Evolutionary conservation across 2,888 invertebrate species (phyloP).

Genomic region (Aromia moschata): DNA sequence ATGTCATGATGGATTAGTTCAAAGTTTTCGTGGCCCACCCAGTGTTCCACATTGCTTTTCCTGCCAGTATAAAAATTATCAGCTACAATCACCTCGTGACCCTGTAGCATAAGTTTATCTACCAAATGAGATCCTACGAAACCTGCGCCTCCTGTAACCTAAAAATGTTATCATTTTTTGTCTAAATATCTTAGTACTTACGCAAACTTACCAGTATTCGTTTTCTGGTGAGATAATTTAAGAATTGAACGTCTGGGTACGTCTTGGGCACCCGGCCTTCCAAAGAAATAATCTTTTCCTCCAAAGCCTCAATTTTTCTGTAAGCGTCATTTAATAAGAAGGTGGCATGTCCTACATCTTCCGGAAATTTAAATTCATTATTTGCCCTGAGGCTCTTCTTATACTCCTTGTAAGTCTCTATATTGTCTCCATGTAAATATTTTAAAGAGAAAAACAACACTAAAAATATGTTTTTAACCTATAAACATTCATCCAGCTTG

Average conservation of each 20-base stretch:
- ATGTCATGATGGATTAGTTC: slow-evolving; percentile 99
- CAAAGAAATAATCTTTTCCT: slow-evolving; percentile 76
- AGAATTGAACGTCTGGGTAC: slow-evolving; percentile 90
- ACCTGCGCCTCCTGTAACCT: slow-evolving; percentile 96
- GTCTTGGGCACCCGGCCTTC: slow-evolving; percentile 81
- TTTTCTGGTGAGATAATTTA: slow-evolving; percentile 91
- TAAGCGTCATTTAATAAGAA: slow-evolving; percentile 69
- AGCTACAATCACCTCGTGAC: slow-evolving; percentile 95
- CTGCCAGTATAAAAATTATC: slow-evolving; percentile 99
- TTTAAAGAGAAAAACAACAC: slow-evolving; percentile 36
- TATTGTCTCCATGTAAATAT: slow-evolving; percentile 54
- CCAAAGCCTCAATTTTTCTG: slow-evolving; percentile 72
- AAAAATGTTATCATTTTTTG: slow-evolving; percentile 45
- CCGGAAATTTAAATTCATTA: slow-evolving; percentile 41
- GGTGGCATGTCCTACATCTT: slow-evolving; percentile 47
- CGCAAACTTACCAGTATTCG: slow-evolving; percentile 83
- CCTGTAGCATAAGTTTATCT: slow-evolving; percentile 92
- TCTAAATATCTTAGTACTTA: neutral
- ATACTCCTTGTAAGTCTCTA: slow-evolving; percentile 36
- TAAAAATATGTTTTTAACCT: slow-evolving; percentile 27
- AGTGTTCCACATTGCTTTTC: slow-evolving; percentile 97
- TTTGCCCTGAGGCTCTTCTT: slow-evolving; percentile 34
- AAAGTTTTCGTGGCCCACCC: slow-evolving; percentile 99
- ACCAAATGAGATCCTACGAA: slow-evolving; percentile 99
- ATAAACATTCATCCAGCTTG: slow-evolving; percentile 4